phyloP scores from a whole-genome alignment of 2,888 invertebrate species.

The Ectobius pallidus region DNA sequence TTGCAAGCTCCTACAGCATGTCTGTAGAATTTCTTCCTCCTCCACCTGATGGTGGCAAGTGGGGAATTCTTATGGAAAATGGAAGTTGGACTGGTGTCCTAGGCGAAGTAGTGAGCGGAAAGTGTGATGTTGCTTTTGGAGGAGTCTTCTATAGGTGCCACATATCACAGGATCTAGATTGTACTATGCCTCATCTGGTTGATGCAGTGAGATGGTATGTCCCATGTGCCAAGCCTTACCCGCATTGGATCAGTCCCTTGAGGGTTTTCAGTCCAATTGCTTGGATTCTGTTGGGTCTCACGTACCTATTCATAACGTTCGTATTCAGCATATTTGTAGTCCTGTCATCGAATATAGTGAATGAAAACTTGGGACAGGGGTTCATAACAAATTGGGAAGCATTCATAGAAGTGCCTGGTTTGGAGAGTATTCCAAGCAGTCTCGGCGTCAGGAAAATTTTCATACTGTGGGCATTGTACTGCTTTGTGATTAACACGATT shows the following conservation, averaged over 20 bases:
- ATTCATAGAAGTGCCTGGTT: neutral
- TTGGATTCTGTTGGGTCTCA: neutral
- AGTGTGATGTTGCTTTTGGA: neutral
- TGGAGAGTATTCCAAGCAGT: neutral
- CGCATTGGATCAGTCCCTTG: neutral
- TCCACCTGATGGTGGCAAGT: neutral
- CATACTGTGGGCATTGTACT: slow-evolving; percentile 7
- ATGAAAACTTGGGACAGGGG: neutral
- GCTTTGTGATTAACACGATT: slow-evolving; percentile 19
- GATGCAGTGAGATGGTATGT: slow-evolving; percentile 20
- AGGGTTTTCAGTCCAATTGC: neutral
- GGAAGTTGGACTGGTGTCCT: neutral
- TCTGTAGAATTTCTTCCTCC: neutral
- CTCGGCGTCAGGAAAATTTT: neutral
- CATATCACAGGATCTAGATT: neutral
- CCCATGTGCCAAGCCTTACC: slow-evolving; percentile 8
- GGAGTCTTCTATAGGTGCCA: slow-evolving; percentile 16
- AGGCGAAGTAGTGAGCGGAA: neutral
- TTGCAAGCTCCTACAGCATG: neutral
- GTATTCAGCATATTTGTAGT: neutral
- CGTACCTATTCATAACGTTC: neutral
- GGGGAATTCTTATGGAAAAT: neutral
- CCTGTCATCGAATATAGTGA: neutral
- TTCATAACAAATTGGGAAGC: neutral
- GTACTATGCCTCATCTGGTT: neutral